phyloP scores from a whole-genome alignment of 2,797 vertebrate genomes.

The Coluber constrictor region DNA sequence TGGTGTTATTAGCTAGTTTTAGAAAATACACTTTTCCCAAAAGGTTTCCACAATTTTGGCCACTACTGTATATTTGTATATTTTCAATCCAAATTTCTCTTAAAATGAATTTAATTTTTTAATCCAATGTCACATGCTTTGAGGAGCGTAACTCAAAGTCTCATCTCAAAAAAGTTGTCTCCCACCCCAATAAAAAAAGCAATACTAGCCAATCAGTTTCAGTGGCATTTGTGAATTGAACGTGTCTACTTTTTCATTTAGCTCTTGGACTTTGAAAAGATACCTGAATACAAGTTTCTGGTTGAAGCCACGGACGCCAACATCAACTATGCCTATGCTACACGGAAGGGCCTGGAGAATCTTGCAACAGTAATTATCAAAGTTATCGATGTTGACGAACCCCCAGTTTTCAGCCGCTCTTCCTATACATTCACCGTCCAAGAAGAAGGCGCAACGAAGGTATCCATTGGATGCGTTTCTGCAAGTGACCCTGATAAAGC shows the following conservation, averaged over 20 bases:
- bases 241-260: slow-evolving; percentile 51
- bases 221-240: background rate
- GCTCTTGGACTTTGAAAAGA: slow-evolving; percentile 85
- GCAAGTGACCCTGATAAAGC: slow-evolving; percentile 82
- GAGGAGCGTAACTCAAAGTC: background rate
- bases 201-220: background rate
- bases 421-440: slow-evolving; percentile 78
- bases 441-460: slow-evolving; percentile 74
- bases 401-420: slow-evolving; percentile 76
- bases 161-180: background rate
- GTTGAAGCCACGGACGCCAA: slow-evolving; percentile 78
- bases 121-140: background rate
- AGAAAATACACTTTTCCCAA: too few species aligned
- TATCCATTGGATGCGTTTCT: slow-evolving; percentile 70
- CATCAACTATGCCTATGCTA: slow-evolving; percentile 66
- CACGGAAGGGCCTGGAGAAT: slow-evolving; percentile 47
- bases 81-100: background rate
- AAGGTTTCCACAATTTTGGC: too few species aligned
- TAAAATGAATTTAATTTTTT: background rate
- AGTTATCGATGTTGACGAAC: slow-evolving; percentile 87
- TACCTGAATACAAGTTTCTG: slow-evolving; percentile 70
- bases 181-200: background rate
- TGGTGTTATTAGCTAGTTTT: too few species aligned
- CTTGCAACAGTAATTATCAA: slow-evolving; percentile 74
- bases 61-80: background rate